Conservation (phyloP, 35 echinoderm and acorn worm species). For the Lytechinus variegatus region DNA sequence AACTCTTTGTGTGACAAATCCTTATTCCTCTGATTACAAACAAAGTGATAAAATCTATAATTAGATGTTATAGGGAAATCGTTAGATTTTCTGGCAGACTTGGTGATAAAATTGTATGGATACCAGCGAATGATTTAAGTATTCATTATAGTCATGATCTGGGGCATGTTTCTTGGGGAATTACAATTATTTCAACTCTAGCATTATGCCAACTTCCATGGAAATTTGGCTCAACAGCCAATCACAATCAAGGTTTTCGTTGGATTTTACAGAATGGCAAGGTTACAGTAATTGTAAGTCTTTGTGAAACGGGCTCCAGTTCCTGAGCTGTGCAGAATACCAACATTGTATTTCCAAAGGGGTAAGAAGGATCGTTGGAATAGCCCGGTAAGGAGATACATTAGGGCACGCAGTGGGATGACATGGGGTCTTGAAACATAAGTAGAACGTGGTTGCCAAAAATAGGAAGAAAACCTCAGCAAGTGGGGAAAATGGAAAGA, state of each 20-base stretch:
- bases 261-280: no score
- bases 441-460: neutral
- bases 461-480: neutral
- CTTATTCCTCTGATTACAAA: neutral
- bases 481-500: neutral
- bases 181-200: no score
- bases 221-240: no score
- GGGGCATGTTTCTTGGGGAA: neutral
- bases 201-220: no score
- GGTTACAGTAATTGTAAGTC: no score
- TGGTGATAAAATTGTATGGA: neutral
- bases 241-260: no score
- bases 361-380: neutral
- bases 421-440: neutral
- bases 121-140: neutral
- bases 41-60: neutral
- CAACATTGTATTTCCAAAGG: neutral
- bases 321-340: neutral
- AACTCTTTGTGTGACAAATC: no score
- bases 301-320: no score
- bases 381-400: neutral
- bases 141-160: neutral
- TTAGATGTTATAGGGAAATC: neutral
- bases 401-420: neutral
- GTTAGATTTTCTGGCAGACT: neutral